Evolutionary conservation across 2,113 vertebrate species (phyloP), one percentile per base, ranked within the genome.

Genomic region (Ophthalmolycus amberensis): DNA sequence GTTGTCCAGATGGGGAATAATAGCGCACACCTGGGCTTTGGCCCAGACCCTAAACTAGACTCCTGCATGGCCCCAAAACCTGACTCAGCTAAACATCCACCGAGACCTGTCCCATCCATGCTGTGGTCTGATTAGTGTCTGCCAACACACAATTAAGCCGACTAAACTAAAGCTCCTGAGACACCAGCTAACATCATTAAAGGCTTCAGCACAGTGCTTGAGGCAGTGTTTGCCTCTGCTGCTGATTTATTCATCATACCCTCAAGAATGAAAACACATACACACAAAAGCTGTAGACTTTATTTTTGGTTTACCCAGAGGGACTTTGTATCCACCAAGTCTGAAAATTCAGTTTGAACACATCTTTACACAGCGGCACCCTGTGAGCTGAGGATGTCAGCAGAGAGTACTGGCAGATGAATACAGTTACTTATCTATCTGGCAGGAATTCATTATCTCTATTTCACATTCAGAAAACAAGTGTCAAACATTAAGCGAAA

Each of bases 1-100:
- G 90, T 89, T 85, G 90, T 91, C 91, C 94, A 94, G 92, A 93
- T 93, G 91, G 89, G 77, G 78, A 87, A 85, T 92, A 94, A 94
- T 90, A 82, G 89, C 68, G 87, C 63, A 87, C 93, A 95, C 91
- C 93, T 94, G 93, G 89, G 46, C 59, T 46, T 87, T 89, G 71
- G 79, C 78, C 75, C 50, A 64, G 69, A 80, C 75, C 71, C 79
- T 29, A 72, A 72, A 79, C 56, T 72, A 71, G 78, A 69, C 79
- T 80, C 72, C 27, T 79, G 50, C 72, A 73, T 67, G 71, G 86
- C 83, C 84, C 78, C 48, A 56, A 85, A 87, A 52, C 22, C 88
- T 94, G 91, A 92, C 88, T 95, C 90, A 92, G 89, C 89, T 80
- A 86, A 92, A 92, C 63, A 75, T 88, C 87, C 48, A 71, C 60